phyloP scores from a whole-genome alignment of 2,888 invertebrate species.

The Tetragnatha montana region DNA sequence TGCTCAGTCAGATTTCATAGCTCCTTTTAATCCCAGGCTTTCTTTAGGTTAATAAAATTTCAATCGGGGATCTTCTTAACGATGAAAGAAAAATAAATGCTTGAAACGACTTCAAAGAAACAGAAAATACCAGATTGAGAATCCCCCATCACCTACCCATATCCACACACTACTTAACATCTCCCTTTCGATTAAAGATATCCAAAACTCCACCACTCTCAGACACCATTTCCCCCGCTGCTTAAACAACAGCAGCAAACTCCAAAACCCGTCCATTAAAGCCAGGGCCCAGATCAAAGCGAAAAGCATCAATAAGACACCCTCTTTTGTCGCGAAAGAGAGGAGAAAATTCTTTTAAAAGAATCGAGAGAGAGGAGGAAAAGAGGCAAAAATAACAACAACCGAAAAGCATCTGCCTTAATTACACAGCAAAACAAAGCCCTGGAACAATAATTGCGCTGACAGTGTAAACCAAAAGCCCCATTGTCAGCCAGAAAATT shows the following conservation, averaged over 20 bases:
- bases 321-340: neutral
- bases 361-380: conserved; percentile 52
- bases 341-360: conserved; percentile 52
- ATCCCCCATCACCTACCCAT: neutral
- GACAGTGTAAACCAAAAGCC: conserved; percentile 65
- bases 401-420: conserved; percentile 59
- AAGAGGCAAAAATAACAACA: conserved; percentile 56
- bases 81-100: too few relatives aligned
- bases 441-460: conserved; percentile 68
- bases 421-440: conserved; percentile 70
- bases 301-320: conserved; percentile 24
- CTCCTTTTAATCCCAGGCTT: too few relatives aligned
- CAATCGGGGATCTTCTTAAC: too few relatives aligned
- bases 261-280: conserved; percentile 35
- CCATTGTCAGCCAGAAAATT: conserved; percentile 64
- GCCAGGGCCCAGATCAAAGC: conserved; percentile 8
- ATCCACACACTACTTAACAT: conserved; percentile 13
- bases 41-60: too few relatives aligned
- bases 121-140: too few relatives aligned
- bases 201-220: neutral
- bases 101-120: too few relatives aligned
- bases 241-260: neutral
- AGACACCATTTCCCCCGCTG: neutral
- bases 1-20: too few relatives aligned
- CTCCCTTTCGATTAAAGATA: neutral